phyloP scores from a whole-genome alignment of 1,140 invertebrate genomes.

The Aphidius gifuensis region DNA sequence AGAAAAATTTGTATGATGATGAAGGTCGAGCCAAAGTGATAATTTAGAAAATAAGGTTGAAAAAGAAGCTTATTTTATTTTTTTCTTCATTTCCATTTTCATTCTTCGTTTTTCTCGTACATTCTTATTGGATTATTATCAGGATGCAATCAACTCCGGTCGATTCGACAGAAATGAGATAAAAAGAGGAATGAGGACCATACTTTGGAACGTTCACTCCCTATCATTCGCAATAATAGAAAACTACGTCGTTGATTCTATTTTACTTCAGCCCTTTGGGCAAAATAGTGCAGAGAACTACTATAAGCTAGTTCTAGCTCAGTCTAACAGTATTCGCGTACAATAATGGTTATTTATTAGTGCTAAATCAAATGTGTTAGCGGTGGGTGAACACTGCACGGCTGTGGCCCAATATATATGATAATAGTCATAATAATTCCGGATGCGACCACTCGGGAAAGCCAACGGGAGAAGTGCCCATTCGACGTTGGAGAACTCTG shows the following conservation, averaged over 20 bases:
- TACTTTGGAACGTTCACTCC: slow-evolving; percentile 8
- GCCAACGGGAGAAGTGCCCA: slow-evolving; percentile 26
- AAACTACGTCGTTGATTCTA: slow-evolving; percentile 54
- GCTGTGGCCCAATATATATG: slow-evolving; percentile 49
- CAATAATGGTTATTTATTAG: slow-evolving; percentile 57
- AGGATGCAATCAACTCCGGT: slow-evolving; percentile 36
- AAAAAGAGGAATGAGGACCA: slow-evolving; percentile 12
- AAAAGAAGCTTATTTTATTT: neutral
- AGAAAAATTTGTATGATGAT: neutral
- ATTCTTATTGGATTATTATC: slow-evolving; percentile 38
- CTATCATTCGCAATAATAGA: slow-evolving; percentile 42
- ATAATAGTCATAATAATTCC: slow-evolving; percentile 54
- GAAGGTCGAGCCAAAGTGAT: slow-evolving; percentile 12
- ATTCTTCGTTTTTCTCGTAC: slow-evolving; percentile 13
- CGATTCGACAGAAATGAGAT: slow-evolving; percentile 15
- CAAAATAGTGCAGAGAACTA: slow-evolving; percentile 18
- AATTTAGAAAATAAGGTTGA: slow-evolving; percentile 20
- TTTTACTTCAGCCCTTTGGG: slow-evolving; percentile 43
- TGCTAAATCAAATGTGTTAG: slow-evolving; percentile 55
- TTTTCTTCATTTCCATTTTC: no score
- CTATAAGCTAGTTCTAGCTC: slow-evolving; percentile 22
- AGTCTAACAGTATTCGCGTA: slow-evolving; percentile 32
- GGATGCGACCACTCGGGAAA: slow-evolving; percentile 40
- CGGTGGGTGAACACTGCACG: slow-evolving; percentile 31
- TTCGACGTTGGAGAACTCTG: slow-evolving; percentile 17